Evolutionary conservation across 2,113 vertebrate genomes (phyloP).

Genomic region (Corythaixoides concolor): DNA sequence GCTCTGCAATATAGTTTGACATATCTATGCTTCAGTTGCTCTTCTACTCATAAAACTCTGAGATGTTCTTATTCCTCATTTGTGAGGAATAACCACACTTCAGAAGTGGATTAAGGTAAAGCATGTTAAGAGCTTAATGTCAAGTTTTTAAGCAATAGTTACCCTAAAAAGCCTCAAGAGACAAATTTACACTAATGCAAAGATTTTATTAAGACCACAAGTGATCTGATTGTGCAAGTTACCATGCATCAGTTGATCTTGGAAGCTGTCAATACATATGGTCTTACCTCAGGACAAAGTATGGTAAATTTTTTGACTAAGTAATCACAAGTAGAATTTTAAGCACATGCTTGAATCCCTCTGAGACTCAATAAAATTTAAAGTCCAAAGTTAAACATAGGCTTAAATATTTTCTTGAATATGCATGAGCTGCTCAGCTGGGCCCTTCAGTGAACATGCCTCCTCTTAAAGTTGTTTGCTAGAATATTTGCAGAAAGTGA

Average conservation of each 20-base stretch:
- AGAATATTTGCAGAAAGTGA: slow-evolving; percentile 23
- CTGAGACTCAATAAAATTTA: slow-evolving; percentile 1
- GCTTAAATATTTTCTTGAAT: slow-evolving; percentile 44
- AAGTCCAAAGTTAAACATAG: slow-evolving; percentile 58
- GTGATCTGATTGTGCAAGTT: not conserved
- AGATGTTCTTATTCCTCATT: not conserved
- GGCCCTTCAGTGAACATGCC: not conserved
- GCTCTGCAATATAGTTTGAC: not conserved
- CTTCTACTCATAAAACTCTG: not conserved
- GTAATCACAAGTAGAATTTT: slow-evolving; percentile 22
- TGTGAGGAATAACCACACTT: not conserved
- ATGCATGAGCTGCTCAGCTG: slow-evolving; percentile 26
- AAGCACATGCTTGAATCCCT: slow-evolving; percentile 16
- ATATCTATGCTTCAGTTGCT: not conserved
- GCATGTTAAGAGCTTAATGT: not conserved
- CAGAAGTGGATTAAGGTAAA: not conserved
- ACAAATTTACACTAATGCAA: not conserved
- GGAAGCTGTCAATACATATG: not conserved
- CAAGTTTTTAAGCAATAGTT: not conserved
- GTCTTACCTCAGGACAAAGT: not conserved
- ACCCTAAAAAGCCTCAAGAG: not conserved
- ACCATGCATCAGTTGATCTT: not conserved
- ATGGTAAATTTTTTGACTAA: not conserved
- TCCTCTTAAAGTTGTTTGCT: slow-evolving; percentile 45
- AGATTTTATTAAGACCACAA: not conserved